Base-by-base conservation (phyloP, 2,888 invertebrate genomes). In the Sinodicranocentrus sp. region DNA sequence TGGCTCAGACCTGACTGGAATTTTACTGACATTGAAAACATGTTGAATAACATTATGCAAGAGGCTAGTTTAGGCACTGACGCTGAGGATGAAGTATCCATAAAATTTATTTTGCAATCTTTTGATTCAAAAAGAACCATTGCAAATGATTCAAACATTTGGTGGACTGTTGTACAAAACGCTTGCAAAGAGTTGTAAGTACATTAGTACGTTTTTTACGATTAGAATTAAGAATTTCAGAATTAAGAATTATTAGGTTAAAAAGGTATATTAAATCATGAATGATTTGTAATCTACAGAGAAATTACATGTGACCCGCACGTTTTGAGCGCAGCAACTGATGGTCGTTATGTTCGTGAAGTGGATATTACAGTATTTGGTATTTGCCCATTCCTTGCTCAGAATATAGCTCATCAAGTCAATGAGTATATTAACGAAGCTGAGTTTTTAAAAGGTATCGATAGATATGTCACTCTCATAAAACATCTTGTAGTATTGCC, bases 141-240 rank as follows among this genome's bases (percentile, higher is more conserved):
- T 87, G 91, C 93, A 1, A 93, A 94, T 87, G 90, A 92, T 0
- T 91, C 91, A 0, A 95, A 95, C 90, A 92, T 92, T 0, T 96
- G 93, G 90, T 96, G 95, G 95, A 87, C 92, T 1, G 94, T 94
- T 8, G 95, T 96, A 85, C 94, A 94, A 89, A 89, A 91, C 21
- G 92, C 76, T 8, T 82, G 77, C 54, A 6, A 21, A 17, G 70
- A 84, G 70, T 13, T 84, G 86, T 84, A 63, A 28, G 78, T n/a
- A n/a, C n/a, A n/a, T n/a, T n/a, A n/a, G n/a, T n/a, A n/a, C n/a
- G n/a, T n/a, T n/a, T n/a, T n/a, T n/a, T n/a, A n/a, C n/a, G n/a
- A n/a, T n/a, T n/a, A n/a, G n/a, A n/a, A n/a, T n/a, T n/a, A n/a
- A n/a, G n/a, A n/a, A n/a, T n/a, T n/a, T n/a, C 39, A 8, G 2